Base-by-base conservation (phyloP, 2,113 vertebrate species). In the Nibea coibor region DNA sequence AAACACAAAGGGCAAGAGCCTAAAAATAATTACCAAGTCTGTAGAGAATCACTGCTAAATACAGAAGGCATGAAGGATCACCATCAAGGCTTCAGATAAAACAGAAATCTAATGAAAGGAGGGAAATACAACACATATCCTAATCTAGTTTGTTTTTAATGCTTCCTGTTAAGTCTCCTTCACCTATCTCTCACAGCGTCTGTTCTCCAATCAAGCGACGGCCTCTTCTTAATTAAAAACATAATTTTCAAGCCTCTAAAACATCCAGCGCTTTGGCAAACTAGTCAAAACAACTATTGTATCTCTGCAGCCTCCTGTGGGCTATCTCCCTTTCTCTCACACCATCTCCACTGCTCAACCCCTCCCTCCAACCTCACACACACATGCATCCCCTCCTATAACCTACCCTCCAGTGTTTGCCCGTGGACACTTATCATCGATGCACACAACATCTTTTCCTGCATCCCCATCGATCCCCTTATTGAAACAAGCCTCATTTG, bases 401-500 rank as follows among this genome's bases (percentile, higher is more conserved):
- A 86, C 83, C 87, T 76, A 61, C 69, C 72, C 48, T 76, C 69
- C 78, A 3, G 75, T 93, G 92, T 94, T 94, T 94, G 90, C 88
- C 79, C 64, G 69, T 83, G 90, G 91, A 93, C 83, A 90, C 91
- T 92, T 92, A 91, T 93, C 92, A 94, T 93, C 78, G 87, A 94
- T 88, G 84, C 89, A 80, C 91, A 92, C 94, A 93, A 89, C 92
- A 94, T 93, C 91, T 94, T 93, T 93, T 89, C 89, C 91, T 93
- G 89, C 91, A 91, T 90, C 87, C 82, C 91, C 90, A 95, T 95
- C 92, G 93, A 94, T 95, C 92, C 83, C 63, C 75, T 92, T 94
- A 95, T 94, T 94, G 93, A 94, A 95, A 94, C 93, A 94, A 93
- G 92, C 92, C 94, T 95, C 94, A 95, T 95, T 95, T 95, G 93